Evolutionary conservation across 2,888 invertebrate genomes (phyloP), one percentile per base, ranked within the genome.

Genomic region (Eulithis prunata): DNA sequence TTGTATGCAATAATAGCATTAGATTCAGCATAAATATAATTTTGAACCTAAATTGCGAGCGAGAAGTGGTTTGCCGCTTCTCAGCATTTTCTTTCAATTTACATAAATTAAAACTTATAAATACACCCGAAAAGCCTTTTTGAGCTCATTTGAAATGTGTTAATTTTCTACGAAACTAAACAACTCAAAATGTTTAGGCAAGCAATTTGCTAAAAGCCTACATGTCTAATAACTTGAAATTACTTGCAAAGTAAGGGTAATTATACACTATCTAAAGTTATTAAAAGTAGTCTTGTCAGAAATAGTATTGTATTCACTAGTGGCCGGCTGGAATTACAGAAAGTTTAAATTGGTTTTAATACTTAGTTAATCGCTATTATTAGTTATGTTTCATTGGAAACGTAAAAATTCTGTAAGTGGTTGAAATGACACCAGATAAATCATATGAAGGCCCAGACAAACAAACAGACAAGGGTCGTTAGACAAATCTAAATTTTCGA

Each of bases 321-420:
- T 75, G 66, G 72, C 71, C 75, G 74, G 71, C 71, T 72, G 73
- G 79, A 79, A 79, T 79, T 77, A 77, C 71, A 70, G 67, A 77
- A 84, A 84, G 81, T 84, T 84, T 79, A 77, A 83, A 85, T 84
- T 70, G 78, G 79, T 80, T 84, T 82, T 64, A 66, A 71, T 81
- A 84, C 78, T 82, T 69, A 76, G 76, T 81, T 80, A 53, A 12
- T 73, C 74, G 78, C 79, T 76, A 80, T 80, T 32, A 32, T 3
- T n/a, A n/a, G n/a, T n/a, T 32, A 32, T 32, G 4, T 32, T 32
- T 32, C 32, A 32, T 21, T 21, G 21, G 32, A 32, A 32, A 4
- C 32, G 4, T 32, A 32, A 32, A 32, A 2, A 32, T 3, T 32
- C 32, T 21, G 21, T 21, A 21, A 21, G 21, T 2, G 21, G 21